Base-by-base conservation (phyloP, 2,888 invertebrate species). In the Meandrusa payeni region DNA sequence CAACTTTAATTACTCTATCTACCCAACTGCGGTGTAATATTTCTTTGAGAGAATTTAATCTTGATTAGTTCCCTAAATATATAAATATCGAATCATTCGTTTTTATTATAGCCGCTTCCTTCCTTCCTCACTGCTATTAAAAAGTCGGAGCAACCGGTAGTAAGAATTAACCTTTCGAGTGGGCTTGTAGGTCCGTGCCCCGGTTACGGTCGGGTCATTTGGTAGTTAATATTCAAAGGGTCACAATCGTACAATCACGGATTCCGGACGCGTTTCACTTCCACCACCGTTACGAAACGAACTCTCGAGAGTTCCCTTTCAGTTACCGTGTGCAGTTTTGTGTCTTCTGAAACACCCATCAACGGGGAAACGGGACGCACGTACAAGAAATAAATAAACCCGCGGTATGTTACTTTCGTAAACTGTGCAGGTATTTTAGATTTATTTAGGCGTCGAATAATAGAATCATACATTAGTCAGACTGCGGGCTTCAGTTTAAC, bases 181-280 rank as follows among this genome's bases (percentile, higher is more conserved):
- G 63, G 68, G 65, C 64, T 63, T 63, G 72, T 68, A 68, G 67
- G 73, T 76, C 69, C 70, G 72, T 69, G 70, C 67, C 69, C 72
- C 60, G 70, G 73, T 70, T 76, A 72, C 69, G 67, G 69, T 64
- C 69, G 75, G 80, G 76, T 80, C 82, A 76, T 76, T 76, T 70
- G 69, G 69, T 79, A 76, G 76, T 85, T 85, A 85, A 83, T 83
- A 86, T 85, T 85, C 82, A 85, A 76, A 79, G 77, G 78, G 76
- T 73, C 75, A 4, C n/a, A n/a, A n/a, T n/a, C n/a, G 64, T 67
- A 70, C 71, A 71, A 80, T 85, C 78, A 74, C 61, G 67, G 69
- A 85, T 83, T 80, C 85, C 67, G 64, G 57, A 54, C 76, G 76
- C 76, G 81, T 81, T 68, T 66, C 69, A 59, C 58, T 65, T 69